phyloP scores from a whole-genome alignment of 2,888 invertebrate species.

The Drosophila maculinotata region DNA sequence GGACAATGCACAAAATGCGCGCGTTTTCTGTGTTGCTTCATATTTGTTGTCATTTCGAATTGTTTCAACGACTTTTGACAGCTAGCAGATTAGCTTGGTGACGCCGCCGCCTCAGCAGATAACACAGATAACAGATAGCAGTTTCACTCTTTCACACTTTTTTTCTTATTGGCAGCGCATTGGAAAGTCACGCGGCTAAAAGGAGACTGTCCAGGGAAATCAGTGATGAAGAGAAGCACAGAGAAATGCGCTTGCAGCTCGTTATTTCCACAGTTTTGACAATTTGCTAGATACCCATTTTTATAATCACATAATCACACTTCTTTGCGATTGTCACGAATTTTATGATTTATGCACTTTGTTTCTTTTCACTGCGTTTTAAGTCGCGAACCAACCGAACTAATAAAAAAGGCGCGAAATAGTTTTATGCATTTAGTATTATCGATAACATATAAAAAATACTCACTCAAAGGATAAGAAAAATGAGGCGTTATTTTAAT shows the following conservation, averaged over 20 bases:
- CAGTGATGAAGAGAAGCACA: constrained; percentile 30
- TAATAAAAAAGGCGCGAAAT: too few relatives aligned
- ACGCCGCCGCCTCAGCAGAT: constrained; percentile 58
- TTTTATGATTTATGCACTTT: background rate
- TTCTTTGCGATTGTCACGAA: background rate
- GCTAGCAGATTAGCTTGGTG: constrained; percentile 73
- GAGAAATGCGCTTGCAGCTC: constrained; percentile 10
- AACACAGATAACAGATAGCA: constrained; percentile 14
- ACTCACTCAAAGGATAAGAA: too few relatives aligned
- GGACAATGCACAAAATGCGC: constrained; percentile 31
- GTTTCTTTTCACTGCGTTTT: too few relatives aligned
- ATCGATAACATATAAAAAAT: too few relatives aligned
- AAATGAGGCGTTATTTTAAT: too few relatives aligned
- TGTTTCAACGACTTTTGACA: constrained; percentile 77
- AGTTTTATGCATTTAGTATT: too few relatives aligned
- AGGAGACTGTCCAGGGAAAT: constrained; percentile 63
- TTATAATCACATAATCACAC: background rate
- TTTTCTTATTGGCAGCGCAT: constrained; percentile 23
- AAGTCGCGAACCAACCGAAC: too few relatives aligned
- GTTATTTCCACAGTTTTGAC: constrained; percentile 20
- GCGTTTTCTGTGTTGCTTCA: constrained; percentile 52
- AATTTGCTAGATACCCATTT: constrained; percentile 18
- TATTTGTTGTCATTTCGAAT: constrained; percentile 78
- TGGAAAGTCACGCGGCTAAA: constrained; percentile 30
- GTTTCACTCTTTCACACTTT: constrained; percentile 11